Conservation (phyloP, 2,888 invertebrate species). For the Neoascia interrupta region DNA sequence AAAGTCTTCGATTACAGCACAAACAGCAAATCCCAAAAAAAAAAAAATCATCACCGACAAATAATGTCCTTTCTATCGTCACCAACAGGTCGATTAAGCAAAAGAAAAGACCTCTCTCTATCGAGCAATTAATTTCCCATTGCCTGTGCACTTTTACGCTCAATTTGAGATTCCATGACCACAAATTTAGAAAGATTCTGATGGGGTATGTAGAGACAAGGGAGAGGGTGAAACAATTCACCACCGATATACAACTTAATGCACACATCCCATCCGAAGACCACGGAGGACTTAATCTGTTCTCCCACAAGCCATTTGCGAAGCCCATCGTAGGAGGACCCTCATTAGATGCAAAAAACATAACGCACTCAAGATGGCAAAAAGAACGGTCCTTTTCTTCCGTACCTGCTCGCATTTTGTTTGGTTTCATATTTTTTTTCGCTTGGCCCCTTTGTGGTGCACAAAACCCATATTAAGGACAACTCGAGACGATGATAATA, state of each 20-base stretch:
- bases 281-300: background rate
- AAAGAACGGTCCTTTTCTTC: conserved; percentile 25
- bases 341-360: conserved; percentile 65
- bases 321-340: conserved; percentile 28
- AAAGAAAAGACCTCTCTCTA: background rate
- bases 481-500: conserved; percentile 67
- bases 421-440: background rate
- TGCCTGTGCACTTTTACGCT: conserved; percentile 58
- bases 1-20: conserved; percentile 49
- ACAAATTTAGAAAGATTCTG: conserved; percentile 23
- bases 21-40: conserved; percentile 11
- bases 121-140: conserved; percentile 59
- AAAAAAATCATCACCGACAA: background rate
- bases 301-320: conserved; percentile 32
- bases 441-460: conserved; percentile 1
- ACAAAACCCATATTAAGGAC: conserved; percentile 49
- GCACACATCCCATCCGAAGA: conserved; percentile 3
- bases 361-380: conserved; percentile 57
- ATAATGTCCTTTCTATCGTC: conserved; percentile 44
- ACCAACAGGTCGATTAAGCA: conserved; percentile 15
- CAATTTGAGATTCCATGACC: conserved; percentile 54
- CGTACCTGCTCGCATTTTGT: conserved; percentile 18
- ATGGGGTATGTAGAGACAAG: too few species aligned
- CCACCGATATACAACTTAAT: conserved; percentile 52
- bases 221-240: conserved; percentile 27